Conservation (phyloP, 2,888 invertebrate species). For the Podabrus alpinus region DNA sequence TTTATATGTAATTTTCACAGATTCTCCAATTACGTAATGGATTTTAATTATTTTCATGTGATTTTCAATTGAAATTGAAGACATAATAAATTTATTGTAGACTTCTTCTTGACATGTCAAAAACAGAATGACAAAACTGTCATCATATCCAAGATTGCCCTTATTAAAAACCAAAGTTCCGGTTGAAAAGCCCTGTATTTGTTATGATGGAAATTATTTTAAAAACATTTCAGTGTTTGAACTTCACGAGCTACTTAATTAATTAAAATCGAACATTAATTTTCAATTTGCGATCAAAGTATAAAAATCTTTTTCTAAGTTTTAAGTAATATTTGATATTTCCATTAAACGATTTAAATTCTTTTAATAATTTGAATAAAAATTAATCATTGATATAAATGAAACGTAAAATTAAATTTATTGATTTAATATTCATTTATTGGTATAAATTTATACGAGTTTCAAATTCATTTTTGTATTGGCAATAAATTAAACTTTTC, state of each 20-base stretch:
- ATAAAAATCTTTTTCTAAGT: not conserved
- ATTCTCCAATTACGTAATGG: too few relatives aligned
- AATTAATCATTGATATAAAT: slow-evolving; percentile 1
- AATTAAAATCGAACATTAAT: not conserved
- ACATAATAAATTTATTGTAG: too few relatives aligned
- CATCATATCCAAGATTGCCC: too few relatives aligned
- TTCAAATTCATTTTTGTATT: not conserved
- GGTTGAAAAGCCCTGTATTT: too few relatives aligned
- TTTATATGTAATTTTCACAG: too few relatives aligned
- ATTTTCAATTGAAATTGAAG: too few relatives aligned
- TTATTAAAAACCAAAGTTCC: too few relatives aligned
- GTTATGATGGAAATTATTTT: not conserved
- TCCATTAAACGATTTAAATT: not conserved
- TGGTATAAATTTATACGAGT: not conserved
- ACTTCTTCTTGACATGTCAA: too few relatives aligned
- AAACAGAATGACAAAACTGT: too few relatives aligned
- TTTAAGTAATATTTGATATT: slow-evolving; percentile 4
- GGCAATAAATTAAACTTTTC: slow-evolving; percentile 14
- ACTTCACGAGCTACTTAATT: not conserved
- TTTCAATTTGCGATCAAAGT: not conserved
- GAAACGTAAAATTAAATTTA: slow-evolving; percentile 3
- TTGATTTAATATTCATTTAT: slow-evolving; percentile 2
- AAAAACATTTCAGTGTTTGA: not conserved
- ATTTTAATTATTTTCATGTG: too few relatives aligned
- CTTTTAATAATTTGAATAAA: not conserved